Base-by-base conservation (phyloP, 2,888 invertebrate genomes). In the Cerastis leucographa region DNA sequence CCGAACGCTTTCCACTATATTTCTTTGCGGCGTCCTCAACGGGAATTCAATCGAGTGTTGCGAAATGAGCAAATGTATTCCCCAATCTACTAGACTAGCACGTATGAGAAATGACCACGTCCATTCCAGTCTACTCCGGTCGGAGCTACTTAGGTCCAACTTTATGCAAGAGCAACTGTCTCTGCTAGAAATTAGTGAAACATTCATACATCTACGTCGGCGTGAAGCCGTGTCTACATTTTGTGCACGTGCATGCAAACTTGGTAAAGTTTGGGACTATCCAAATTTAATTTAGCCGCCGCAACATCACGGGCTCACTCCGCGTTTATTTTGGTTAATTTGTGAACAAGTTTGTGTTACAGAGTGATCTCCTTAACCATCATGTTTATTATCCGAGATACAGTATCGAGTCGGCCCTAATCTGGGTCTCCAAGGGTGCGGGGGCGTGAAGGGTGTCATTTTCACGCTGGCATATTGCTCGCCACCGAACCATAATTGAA, bases 391-490 rank as follows among this genome's bases (percentile, higher is more conserved):
- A 93, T 92, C 90, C 85, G 88, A 91, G 91, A 91, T 90, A 88
- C 88, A 86, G 89, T 87, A 90, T 92, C 89, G 88, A 90, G 89
- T 89, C 87, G 83, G 87, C 87, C 88, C 88, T 90, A 91, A 92
- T 90, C 90, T 87, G 81, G 80, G 89, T 89, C 85, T 91, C 87
- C 85, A 89, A 81, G 89, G 85, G 88, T 42, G 81, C 84, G 82
- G 77, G 80, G 83, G 80, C 83, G 80, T 74, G 83, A 42, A 78
- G 90, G 93, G 94, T 94, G 93, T 94, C 94, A 93, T 94, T 94
- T 94, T 94, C 94, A 93, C 93, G 93, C 92, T 86, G 91, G 87
- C 93, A 92, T 93, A 93, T 93, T 93, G 92, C 92, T 90, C 92
- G 92, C 90, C 91, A 92, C 90, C 89, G 91, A 89, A 89, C 89